Percentiles rank a stretch among this genome's conserved stretches.
These are phyloP conservation scores for Eilema griseolum DNA, from an alignment of 2,888 invertebrate species.

Conservation along the genomic window DNA sequence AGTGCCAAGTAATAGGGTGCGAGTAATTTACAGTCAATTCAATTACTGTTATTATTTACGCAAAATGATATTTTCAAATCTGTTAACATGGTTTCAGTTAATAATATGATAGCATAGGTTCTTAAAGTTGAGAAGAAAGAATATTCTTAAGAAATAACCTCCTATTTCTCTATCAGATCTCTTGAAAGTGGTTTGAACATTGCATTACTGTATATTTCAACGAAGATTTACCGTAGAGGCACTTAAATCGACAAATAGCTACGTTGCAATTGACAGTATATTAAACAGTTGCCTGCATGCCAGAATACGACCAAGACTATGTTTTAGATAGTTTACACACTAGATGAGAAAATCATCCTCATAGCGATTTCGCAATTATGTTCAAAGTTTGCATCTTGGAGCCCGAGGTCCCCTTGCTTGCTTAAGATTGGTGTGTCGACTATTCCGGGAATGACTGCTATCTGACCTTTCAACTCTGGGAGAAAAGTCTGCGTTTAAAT, in stretches of 20 bases:
- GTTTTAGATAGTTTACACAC: slow-evolving; percentile 52
- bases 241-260: slow-evolving; percentile 85
- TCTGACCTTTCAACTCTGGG: no score
- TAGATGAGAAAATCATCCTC: background rate
- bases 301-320: slow-evolving; percentile 70
- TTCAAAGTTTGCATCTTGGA: no score
- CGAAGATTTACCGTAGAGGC: slow-evolving; percentile 71
- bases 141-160: background rate
- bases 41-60: no score
- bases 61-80: no score
- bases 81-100: no score
- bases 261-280: slow-evolving; percentile 85
- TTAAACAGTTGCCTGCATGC: slow-evolving; percentile 84
- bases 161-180: slow-evolving; percentile 26
- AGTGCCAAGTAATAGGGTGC: no score
- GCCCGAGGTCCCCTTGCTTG: no score
- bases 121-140: background rate
- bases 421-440: no score
- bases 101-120: no score
- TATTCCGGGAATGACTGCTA: no score
- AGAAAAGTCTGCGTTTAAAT: no score
- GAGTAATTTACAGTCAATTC: no score
- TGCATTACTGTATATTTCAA: slow-evolving; percentile 68
- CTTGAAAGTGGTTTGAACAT: slow-evolving; percentile 39
- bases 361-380: background rate